These are phyloP conservation scores for Podiceps cristatus DNA, from an alignment of 2,113 vertebrate genomes.

Conservation along the genomic window DNA sequence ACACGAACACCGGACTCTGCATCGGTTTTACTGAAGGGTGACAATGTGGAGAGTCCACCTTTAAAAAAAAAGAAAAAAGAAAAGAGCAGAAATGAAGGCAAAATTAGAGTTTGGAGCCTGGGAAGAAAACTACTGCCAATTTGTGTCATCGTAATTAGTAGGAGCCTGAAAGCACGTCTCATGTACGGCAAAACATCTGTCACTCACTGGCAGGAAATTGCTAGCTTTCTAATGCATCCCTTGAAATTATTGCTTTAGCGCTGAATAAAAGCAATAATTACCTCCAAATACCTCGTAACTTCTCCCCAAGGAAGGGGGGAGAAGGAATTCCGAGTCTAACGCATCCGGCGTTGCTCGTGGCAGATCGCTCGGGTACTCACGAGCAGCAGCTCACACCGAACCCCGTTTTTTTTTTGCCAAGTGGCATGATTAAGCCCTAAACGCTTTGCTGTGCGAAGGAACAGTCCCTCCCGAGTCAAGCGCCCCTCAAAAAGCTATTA, in stretches of 20 bases:
- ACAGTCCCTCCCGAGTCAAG: accelerated
- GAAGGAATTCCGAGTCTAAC: background rate
- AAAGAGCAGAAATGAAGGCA: background rate
- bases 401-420: accelerated
- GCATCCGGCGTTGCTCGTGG: accelerated
- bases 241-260: constrained; percentile 38
- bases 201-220: constrained; percentile 69
- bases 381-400: background rate
- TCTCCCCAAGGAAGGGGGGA: background rate
- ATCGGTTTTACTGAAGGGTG: accelerated
- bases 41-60: background rate
- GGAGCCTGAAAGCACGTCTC: constrained; percentile 58
- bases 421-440: background rate
- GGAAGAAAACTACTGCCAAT: constrained; percentile 20
- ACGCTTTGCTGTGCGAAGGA: accelerated
- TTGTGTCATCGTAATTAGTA: constrained; percentile 18
- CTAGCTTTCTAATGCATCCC: constrained; percentile 27
- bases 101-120: constrained; percentile 3
- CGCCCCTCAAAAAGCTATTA: background rate
- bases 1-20: accelerated
- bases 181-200: constrained; percentile 56
- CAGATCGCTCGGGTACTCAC: background rate
- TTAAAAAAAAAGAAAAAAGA: background rate
- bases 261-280: constrained; percentile 53
- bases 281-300: background rate